phyloP scores from a whole-genome alignment of 2,888 invertebrate genomes.

The Notodonta ziczac region DNA sequence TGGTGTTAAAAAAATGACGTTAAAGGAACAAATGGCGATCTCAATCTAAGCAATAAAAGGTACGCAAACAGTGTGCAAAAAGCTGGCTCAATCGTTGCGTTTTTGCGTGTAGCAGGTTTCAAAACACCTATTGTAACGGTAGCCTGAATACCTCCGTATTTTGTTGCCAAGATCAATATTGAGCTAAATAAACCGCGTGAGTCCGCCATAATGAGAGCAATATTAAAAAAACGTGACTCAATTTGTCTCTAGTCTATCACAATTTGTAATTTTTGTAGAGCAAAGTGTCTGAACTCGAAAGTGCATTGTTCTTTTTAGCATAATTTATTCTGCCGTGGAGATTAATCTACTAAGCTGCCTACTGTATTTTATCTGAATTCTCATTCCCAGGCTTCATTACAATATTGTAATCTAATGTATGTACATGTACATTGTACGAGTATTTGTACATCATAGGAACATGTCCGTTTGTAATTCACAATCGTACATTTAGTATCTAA shows the following conservation, averaged over 20 bases:
- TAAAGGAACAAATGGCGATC: no score
- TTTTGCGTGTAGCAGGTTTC: slow-evolving; percentile 13
- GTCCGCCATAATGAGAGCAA: not conserved
- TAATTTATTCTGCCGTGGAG: slow-evolving; percentile 16
- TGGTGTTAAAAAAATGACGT: no score
- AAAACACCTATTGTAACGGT: slow-evolving; percentile 17
- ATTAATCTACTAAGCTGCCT: slow-evolving; percentile 17
- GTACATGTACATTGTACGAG: slow-evolving; percentile 28
- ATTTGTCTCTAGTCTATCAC: slow-evolving; percentile 9
- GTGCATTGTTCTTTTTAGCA: slow-evolving; percentile 19
- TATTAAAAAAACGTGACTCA: slow-evolving; percentile 1
- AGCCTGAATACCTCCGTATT: slow-evolving; percentile 10
- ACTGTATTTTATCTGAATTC: slow-evolving; percentile 30
- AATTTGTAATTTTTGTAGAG: slow-evolving; percentile 13
- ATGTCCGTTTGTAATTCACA: slow-evolving; percentile 45
- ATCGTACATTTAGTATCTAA: slow-evolving; percentile 40
- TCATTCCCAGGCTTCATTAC: slow-evolving; percentile 44
- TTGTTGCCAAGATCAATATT: slow-evolving; percentile 19
- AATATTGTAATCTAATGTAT: slow-evolving; percentile 42
- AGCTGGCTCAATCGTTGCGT: slow-evolving; percentile 10
- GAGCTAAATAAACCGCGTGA: slow-evolving; percentile 5
- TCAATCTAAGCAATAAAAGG: no score
- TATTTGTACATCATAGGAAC: slow-evolving; percentile 36
- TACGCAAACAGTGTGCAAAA: slow-evolving; percentile 7
- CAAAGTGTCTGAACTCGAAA: slow-evolving; percentile 12